phyloP scores from a whole-genome alignment of 2,888 invertebrate genomes.

The Glaucopsyche alexis region DNA sequence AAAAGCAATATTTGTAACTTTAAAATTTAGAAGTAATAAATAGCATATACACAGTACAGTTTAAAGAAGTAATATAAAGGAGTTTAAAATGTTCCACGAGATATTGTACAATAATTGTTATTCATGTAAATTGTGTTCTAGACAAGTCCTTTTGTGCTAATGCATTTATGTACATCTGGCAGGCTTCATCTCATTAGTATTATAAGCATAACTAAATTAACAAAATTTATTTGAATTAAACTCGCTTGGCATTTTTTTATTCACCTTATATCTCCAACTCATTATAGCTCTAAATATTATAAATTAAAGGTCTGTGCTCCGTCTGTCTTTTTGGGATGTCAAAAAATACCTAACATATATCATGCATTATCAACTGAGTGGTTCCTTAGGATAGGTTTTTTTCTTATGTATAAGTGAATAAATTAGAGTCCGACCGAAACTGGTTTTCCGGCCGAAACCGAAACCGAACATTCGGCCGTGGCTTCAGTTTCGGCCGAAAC shows the following conservation, averaged over 20 bases:
- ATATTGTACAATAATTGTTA: background rate
- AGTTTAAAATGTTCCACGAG: background rate
- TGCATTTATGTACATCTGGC: constrained; percentile 24
- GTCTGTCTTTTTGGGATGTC: too few species aligned
- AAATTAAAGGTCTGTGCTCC: background rate
- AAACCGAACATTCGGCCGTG: too few species aligned
- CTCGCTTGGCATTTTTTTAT: background rate
- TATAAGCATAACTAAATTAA: constrained; percentile 7
- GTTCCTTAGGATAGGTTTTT: too few species aligned
- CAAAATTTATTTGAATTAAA: constrained; percentile 4
- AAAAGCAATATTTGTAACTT: background rate
- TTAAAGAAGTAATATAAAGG: background rate
- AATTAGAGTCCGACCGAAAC: too few species aligned
- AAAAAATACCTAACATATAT: too few species aligned
- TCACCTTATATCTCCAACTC: background rate
- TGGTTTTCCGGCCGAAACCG: too few species aligned
- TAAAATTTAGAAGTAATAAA: background rate
- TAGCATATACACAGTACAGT: background rate
- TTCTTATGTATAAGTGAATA: too few species aligned
- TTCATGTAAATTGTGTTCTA: background rate
- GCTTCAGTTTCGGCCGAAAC: too few species aligned
- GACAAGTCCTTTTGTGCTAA: constrained; percentile 24
- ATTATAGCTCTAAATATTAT: background rate
- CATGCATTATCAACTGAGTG: too few species aligned
- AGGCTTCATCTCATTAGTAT: constrained; percentile 24